Conservation (phyloP, 2,888 invertebrate genomes). For the Phortica magna region DNA sequence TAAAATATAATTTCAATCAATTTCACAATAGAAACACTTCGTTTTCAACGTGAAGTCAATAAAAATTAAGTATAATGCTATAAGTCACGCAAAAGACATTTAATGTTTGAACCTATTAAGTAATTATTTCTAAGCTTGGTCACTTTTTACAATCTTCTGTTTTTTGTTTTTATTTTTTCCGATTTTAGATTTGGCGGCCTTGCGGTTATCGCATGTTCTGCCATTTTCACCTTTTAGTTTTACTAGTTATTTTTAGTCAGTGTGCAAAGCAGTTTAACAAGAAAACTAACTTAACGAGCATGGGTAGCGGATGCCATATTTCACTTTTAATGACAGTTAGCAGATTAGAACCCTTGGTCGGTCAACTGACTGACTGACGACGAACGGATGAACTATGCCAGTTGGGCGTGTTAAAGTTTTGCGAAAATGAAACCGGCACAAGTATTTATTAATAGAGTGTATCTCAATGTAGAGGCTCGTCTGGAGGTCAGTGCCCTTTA, state of each 20-base stretch:
- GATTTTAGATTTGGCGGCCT: background rate
- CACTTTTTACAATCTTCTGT: too few species aligned
- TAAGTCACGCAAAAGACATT: too few species aligned
- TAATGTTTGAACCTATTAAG: too few species aligned
- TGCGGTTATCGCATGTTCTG: background rate
- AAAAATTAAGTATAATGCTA: too few species aligned
- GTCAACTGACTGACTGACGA: background rate
- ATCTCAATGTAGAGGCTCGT: background rate
- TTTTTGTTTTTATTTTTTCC: background rate
- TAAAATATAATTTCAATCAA: background rate
- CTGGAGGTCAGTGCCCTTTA: slow-evolving; percentile 3
- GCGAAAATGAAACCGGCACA: background rate
- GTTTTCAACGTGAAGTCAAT: too few species aligned
- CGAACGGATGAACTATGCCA: background rate
- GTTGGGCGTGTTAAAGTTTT: background rate
- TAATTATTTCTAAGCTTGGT: too few species aligned
- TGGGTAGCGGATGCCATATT: slow-evolving; percentile 7
- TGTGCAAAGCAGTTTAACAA: background rate
- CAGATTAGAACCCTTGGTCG: slow-evolving; percentile 12
- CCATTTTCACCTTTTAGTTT: background rate
- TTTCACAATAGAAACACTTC: too few species aligned
- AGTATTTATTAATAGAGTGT: background rate
- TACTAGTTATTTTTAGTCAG: background rate
- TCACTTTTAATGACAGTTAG: slow-evolving; percentile 18
- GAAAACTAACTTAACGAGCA: background rate